Evolutionary conservation across 2,888 invertebrate species (phyloP).

Genomic region (Desoria tigrina): DNA sequence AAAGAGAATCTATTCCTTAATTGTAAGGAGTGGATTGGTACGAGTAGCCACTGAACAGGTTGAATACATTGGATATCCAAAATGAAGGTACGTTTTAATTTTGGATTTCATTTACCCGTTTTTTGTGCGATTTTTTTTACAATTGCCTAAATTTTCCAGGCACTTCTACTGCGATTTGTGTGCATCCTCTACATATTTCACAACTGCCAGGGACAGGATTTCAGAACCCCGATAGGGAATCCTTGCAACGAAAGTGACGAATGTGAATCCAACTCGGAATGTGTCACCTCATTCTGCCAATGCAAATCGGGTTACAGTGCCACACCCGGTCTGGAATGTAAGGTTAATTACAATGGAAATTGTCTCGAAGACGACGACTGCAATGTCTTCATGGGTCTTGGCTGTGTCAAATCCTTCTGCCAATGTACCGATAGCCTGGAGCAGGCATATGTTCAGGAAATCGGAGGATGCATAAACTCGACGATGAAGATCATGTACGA

Average conservation of each 20-base stretch:
- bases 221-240: not conserved
- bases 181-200: no score
- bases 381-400: constrained; percentile 20
- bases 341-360: constrained; percentile 10
- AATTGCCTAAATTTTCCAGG: no score
- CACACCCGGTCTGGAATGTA: constrained; percentile 24
- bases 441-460: constrained; percentile 27
- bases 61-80: no score
- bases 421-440: constrained; percentile 18
- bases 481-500: constrained; percentile 21
- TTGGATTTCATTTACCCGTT: no score
- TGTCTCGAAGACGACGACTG: constrained; percentile 31
- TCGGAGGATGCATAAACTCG: constrained; percentile 34
- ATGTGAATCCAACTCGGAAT: constrained; percentile 7
- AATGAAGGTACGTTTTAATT: no score
- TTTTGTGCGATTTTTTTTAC: no score
- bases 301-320: constrained; percentile 8
- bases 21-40: no score
- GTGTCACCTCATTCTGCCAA: constrained; percentile 14
- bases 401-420: constrained; percentile 29
- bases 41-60: no score
- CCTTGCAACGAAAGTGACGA: not conserved
- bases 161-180: no score
- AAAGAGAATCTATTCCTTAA: no score
- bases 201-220: no score